Evolutionary conservation across 2,797 vertebrate species (phyloP).

Genomic region (Acanthurus leucopareius): DNA sequence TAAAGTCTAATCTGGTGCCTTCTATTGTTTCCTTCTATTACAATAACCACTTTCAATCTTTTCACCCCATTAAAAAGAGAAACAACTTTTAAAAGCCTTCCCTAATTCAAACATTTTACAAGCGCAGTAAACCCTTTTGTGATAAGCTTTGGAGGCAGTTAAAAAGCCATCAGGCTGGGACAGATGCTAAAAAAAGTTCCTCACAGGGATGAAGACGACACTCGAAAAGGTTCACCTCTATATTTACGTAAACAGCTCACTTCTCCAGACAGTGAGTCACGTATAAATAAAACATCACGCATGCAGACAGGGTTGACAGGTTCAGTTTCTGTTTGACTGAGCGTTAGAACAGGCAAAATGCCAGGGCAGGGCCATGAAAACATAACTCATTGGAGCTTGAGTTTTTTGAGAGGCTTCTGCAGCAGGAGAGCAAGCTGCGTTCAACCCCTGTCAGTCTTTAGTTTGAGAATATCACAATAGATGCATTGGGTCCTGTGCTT

Average conservation of each 20-base stretch:
- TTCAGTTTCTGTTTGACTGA: constrained; percentile 11
- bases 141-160: neutral
- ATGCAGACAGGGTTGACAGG: constrained; percentile 16
- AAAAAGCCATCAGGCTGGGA: neutral
- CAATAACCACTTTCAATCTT: constrained; percentile 19
- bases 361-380: constrained; percentile 15
- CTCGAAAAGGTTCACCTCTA: neutral
- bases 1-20: constrained; percentile 25
- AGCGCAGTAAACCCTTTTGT: constrained; percentile 11
- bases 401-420: constrained; percentile 9
- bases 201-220: neutral
- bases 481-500: too few relatives aligned
- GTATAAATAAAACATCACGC: constrained; percentile 56
- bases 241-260: constrained; percentile 18
- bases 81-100: constrained; percentile 24
- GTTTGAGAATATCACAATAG: too few relatives aligned
- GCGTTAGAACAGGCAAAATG: neutral
- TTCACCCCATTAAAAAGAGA: constrained; percentile 38
- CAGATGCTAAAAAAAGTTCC: neutral
- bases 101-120: constrained; percentile 39
- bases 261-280: constrained; percentile 31
- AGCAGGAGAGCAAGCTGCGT: neutral
- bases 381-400: constrained; percentile 15
- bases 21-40: constrained; percentile 43
- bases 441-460: constrained; percentile 29